These are phyloP conservation scores for Piaya cayana DNA, from an alignment of 2,113 vertebrate species.

Conservation along the genomic window DNA sequence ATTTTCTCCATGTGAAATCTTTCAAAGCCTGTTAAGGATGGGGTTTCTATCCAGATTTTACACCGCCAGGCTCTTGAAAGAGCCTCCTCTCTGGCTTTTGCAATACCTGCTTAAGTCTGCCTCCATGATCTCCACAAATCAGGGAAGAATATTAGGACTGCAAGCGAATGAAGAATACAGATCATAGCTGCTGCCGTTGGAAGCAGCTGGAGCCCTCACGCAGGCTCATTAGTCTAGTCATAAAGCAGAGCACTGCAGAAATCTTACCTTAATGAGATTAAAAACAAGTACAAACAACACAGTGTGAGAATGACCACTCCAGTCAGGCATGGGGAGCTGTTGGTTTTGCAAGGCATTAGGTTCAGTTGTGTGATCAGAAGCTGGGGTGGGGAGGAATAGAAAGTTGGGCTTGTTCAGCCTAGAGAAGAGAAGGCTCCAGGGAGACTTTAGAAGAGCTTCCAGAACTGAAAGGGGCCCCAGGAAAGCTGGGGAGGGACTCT, in stretches of 20 bases:
- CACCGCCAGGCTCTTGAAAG: not conserved
- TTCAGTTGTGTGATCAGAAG: not conserved
- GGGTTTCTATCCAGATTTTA: not conserved
- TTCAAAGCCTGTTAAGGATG: not conserved
- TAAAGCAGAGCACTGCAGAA: not conserved
- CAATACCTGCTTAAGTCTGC: not conserved
- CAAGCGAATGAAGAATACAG: not conserved
- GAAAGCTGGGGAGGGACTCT: too few species aligned
- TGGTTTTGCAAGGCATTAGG: not conserved
- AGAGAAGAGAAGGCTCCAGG: too few species aligned
- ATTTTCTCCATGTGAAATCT: not conserved
- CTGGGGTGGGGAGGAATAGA: not conserved
- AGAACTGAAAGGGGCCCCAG: too few species aligned
- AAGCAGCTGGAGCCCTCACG: constrained; percentile 4
- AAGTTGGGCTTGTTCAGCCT: too few species aligned
- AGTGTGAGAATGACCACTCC: fast-evolving
- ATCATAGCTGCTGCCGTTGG: not conserved
- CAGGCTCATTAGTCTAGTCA: not conserved
- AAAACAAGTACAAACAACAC: not conserved
- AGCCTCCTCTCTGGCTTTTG: not conserved
- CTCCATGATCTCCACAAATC: not conserved
- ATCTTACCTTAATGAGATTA: not conserved
- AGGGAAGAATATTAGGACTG: not conserved
- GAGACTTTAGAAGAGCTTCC: too few species aligned
- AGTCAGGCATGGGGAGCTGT: fast-evolving